phyloP scores from a whole-genome alignment of 2,888 invertebrate genomes.

The Gortyna flavago region DNA sequence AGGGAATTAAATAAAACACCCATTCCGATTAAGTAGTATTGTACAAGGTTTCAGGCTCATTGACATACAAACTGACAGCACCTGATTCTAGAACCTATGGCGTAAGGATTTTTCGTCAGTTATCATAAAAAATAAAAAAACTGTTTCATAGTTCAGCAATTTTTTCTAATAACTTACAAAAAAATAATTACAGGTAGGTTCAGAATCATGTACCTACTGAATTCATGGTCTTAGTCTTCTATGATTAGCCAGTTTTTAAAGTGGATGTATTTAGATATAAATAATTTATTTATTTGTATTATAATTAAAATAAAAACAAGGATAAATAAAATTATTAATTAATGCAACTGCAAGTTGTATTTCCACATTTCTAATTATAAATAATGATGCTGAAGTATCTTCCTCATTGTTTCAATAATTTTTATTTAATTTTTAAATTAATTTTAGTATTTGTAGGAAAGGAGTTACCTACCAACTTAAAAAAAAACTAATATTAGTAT shows the following conservation, averaged over 20 bases:
- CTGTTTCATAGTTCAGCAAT: background rate
- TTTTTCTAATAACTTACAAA: no score
- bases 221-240: no score
- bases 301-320: background rate
- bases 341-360: background rate
- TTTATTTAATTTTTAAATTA: background rate
- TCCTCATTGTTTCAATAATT: background rate
- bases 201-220: no score
- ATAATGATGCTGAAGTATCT: background rate
- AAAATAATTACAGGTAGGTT: no score
- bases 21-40: background rate
- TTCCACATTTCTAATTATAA: background rate
- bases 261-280: background rate
- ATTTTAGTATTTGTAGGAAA: background rate
- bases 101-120: no score
- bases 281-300: background rate
- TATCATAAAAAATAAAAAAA: background rate
- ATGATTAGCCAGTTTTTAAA: background rate
- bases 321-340: constrained; percentile 11
- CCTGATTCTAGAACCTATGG: no score
- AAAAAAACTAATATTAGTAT: no score
- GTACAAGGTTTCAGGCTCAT: background rate
- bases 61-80: background rate
- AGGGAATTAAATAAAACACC: background rate
- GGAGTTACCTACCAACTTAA: no score